Evolutionary conservation across 2,113 vertebrate genomes (phyloP), one percentile per base, ranked within the genome.

Genomic region (Heterotis niloticus): DNA sequence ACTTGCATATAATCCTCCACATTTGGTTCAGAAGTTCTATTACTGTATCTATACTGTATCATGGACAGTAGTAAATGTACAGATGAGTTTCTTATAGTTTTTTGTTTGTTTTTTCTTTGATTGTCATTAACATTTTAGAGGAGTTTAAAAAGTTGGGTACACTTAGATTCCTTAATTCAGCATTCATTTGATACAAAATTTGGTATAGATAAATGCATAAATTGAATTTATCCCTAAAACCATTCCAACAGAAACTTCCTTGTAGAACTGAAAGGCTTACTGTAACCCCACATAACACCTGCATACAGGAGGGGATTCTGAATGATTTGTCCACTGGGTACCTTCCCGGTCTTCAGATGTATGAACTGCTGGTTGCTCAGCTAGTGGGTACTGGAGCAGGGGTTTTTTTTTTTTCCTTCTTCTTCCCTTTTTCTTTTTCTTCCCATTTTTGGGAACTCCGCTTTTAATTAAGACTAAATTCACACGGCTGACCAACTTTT

Each of bases 331-430:
- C 14, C 71, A 23, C 57, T 73, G 44, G 52, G 23, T 73, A 73
- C 71, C 56, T 73, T 57, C 44, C 18, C 51, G 18, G 67, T 62
- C 54, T 51, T 69, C 10, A 78, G 77, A 70, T 75, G 67, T 34
- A 64, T 24, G 62, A 51, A 4, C 23, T 67, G 17, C 51, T 68
- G 64, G 17, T 9, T 29, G 64, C 65, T 20, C 65, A 54, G 24
- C 68, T 54, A 23, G 28, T 78, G 65, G 64, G 24, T 59, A 13
- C 26, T 44, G 34, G 34, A 44, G 34, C 34, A 44, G 34, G 34
- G 34, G 2, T 44, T 44, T 44, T 44, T 44, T 44, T 44, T 44
- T 44, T 44, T 44, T 44, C 3, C 7, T 44, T 44, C 7, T 44
- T 2, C 7, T 44, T 44, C 7, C 7, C 7, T 44, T 44, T 44